Conservation (phyloP, 2,888 invertebrate species). For the Syrphus vitripennis region DNA sequence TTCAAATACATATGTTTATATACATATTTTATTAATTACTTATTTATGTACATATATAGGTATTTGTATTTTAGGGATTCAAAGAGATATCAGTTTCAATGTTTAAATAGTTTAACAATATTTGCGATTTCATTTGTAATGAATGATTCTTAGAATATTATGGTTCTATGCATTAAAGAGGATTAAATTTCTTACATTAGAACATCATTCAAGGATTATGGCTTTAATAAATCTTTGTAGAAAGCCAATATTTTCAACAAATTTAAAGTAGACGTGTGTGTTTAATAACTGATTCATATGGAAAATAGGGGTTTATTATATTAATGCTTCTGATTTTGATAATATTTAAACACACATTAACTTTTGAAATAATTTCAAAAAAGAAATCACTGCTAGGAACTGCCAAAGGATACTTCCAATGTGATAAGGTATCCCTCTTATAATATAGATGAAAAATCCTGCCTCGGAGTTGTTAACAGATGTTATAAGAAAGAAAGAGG, state of each 20-base stretch:
- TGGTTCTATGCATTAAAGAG: not conserved
- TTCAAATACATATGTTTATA: not conserved
- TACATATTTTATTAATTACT: not conserved
- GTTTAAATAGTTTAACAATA: constrained; percentile 10
- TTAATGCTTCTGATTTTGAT: no score
- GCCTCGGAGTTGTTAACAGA: no score
- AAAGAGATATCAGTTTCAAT: not conserved
- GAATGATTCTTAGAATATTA: not conserved
- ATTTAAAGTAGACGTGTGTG: not conserved
- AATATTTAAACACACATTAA: no score
- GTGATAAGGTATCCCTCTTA: no score
- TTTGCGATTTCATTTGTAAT: not conserved
- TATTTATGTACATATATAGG: not conserved
- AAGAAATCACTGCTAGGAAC: no score
- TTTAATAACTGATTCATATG: no score
- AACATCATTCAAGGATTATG: not conserved
- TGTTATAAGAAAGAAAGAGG: no score
- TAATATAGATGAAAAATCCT: no score
- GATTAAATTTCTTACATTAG: not conserved
- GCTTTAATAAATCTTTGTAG: not conserved
- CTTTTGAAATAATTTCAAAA: no score
- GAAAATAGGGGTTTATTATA: no score
- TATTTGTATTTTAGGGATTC: not conserved
- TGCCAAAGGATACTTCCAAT: no score
- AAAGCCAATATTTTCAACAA: not conserved